Evolutionary conservation across 2,113 vertebrate species (phyloP).

Genomic region (Halichoeres trimaculatus): DNA sequence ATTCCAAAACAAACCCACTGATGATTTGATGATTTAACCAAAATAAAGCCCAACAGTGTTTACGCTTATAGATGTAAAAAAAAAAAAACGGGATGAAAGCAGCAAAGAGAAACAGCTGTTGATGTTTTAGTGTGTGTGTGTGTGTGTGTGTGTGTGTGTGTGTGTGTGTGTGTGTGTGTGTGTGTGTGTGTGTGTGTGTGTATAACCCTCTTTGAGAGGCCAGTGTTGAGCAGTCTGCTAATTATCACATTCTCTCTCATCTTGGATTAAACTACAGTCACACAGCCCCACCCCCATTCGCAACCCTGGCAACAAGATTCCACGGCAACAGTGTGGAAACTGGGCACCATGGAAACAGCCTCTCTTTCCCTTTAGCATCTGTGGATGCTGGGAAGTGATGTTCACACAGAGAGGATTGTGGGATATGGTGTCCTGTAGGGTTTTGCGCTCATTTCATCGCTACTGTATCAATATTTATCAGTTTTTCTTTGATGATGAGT

Average conservation of each 20-base stretch:
- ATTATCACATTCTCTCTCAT: slow-evolving; percentile 78
- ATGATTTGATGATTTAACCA: slow-evolving; percentile 54
- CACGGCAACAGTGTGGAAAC: slow-evolving; percentile 67
- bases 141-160: slow-evolving; percentile 37
- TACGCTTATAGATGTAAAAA: slow-evolving; percentile 30
- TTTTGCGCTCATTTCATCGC: not conserved
- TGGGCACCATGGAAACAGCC: slow-evolving; percentile 78
- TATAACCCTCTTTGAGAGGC: slow-evolving; percentile 62
- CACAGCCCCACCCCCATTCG: slow-evolving; percentile 45
- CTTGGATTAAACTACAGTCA: slow-evolving; percentile 78
- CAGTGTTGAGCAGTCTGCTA: slow-evolving; percentile 67
- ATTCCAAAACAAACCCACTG: slow-evolving; percentile 48
- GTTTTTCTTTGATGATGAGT: too few species aligned
- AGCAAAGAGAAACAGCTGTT: slow-evolving; percentile 39
- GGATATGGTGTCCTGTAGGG: slow-evolving; percentile 1
- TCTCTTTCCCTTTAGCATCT: slow-evolving; percentile 16
- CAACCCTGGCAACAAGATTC: slow-evolving; percentile 70
- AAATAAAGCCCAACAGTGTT: slow-evolving; percentile 52
- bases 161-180: slow-evolving; percentile 33
- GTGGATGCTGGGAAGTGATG: slow-evolving; percentile 64
- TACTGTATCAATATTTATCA: too few species aligned
- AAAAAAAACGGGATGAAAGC: slow-evolving; percentile 39
- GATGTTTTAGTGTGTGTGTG: slow-evolving; percentile 25
- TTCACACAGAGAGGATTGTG: slow-evolving; percentile 23
- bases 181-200: slow-evolving; percentile 25